These are phyloP conservation scores for Rhinichthys osculus DNA, from an alignment of 2,797 vertebrate species.

Conservation along the genomic window DNA sequence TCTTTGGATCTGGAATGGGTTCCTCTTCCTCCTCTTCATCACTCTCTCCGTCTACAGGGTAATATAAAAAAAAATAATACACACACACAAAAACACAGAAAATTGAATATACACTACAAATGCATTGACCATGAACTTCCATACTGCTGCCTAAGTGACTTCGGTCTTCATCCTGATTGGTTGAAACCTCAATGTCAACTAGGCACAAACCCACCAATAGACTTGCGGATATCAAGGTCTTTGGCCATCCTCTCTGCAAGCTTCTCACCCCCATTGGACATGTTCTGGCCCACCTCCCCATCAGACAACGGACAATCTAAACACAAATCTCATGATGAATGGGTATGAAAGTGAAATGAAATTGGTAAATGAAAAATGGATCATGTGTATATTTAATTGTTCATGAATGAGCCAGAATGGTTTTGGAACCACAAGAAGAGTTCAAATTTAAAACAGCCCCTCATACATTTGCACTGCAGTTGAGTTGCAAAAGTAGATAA, in stretches of 20 bases:
- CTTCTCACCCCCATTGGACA: constrained; percentile 87
- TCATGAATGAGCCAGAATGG: not conserved
- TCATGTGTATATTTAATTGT: too few relatives aligned
- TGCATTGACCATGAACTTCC: not conserved
- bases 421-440: not conserved
- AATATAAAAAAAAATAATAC: not conserved
- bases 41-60: constrained; percentile 76
- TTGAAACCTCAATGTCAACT: constrained; percentile 42
- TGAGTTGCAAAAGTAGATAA: not conserved
- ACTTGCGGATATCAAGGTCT: constrained; percentile 82
- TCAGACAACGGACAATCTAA: constrained; percentile 75
- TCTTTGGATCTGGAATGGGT: constrained; percentile 77
- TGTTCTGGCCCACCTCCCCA: constrained; percentile 67
- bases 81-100: not conserved
- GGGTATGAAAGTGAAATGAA: constrained; percentile 44
- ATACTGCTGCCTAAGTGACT: constrained; percentile 15
- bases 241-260: constrained; percentile 73
- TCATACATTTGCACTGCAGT: not conserved
- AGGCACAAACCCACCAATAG: constrained; percentile 78
- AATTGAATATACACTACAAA: not conserved
- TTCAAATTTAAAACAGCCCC: not conserved
- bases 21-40: constrained; percentile 91
- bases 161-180: constrained; percentile 35
- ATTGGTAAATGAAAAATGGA: constrained; percentile 12
- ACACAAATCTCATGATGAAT: constrained; percentile 56